Conservation (phyloP, 2,113 vertebrate species). For the Petromus typicus region DNA sequence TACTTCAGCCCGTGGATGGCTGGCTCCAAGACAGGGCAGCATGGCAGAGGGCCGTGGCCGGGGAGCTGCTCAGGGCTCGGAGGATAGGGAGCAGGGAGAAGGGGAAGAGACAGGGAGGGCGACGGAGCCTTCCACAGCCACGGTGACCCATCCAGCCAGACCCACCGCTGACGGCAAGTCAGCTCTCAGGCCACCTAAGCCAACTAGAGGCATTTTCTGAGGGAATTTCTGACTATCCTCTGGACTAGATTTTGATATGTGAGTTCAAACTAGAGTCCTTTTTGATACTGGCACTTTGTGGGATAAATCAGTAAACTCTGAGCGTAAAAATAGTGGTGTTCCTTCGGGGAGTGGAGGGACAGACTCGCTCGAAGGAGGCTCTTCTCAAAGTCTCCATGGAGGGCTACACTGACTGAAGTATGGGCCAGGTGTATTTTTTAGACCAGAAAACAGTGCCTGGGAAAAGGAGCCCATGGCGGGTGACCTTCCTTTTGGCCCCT, state of each 20-base stretch:
- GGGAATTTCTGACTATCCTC: background rate
- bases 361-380: background rate
- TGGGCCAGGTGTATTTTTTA: background rate
- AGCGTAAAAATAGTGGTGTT: background rate
- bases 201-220: background rate
- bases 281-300: background rate
- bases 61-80: background rate
- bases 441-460: background rate
- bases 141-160: background rate
- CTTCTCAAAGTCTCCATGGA: background rate
- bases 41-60: background rate
- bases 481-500: background rate
- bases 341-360: background rate
- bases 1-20: background rate
- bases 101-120: background rate
- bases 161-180: background rate
- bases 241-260: background rate
- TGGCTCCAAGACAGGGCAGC: background rate
- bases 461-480: background rate
- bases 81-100: background rate
- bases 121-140: background rate
- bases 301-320: background rate
- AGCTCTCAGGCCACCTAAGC: background rate
- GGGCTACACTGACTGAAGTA: rapidly evolving
- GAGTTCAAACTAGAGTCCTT: background rate